phyloP scores from a whole-genome alignment of 2,797 vertebrate genomes.

The Tinamus major region DNA sequence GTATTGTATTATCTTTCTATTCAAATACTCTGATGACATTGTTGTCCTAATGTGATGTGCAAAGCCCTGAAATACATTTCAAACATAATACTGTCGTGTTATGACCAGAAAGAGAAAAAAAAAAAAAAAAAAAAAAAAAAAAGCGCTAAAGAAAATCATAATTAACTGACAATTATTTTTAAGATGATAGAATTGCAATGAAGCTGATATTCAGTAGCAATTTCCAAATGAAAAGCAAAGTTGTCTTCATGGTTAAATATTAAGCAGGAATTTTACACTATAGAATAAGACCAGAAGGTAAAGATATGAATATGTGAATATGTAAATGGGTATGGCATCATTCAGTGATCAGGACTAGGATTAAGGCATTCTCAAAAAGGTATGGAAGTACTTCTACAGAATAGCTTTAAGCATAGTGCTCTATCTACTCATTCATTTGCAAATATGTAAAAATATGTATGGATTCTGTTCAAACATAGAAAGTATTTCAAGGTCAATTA shows the following conservation, averaged over 20 bases:
- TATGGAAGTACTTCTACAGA: not conserved
- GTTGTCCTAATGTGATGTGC: not conserved
- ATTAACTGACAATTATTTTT: not conserved
- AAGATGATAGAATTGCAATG: not conserved
- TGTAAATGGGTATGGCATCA: not conserved
- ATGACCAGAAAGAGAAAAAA: not conserved
- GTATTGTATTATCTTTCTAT: not conserved
- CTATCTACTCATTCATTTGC: not conserved
- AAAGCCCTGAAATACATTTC: not conserved
- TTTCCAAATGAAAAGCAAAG: not conserved
- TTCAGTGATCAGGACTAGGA: not conserved
- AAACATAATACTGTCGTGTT: not conserved
- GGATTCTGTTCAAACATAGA: not conserved
- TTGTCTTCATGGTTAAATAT: not conserved
- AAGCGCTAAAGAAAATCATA: not conserved
- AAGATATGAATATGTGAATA: not conserved
- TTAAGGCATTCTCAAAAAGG: not conserved
- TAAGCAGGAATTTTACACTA: not conserved
- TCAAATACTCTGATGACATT: not conserved
- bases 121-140: not conserved
- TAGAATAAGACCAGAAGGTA: not conserved
- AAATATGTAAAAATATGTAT: not conserved
- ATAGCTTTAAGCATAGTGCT: not conserved
- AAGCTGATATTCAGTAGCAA: not conserved
- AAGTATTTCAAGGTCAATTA: not conserved